Percentiles rank a stretch among this genome's conserved stretches.
Evolutionary conservation across 2,888 invertebrate genomes (phyloP).

Genomic region (Danaus chrysippus): DNA sequence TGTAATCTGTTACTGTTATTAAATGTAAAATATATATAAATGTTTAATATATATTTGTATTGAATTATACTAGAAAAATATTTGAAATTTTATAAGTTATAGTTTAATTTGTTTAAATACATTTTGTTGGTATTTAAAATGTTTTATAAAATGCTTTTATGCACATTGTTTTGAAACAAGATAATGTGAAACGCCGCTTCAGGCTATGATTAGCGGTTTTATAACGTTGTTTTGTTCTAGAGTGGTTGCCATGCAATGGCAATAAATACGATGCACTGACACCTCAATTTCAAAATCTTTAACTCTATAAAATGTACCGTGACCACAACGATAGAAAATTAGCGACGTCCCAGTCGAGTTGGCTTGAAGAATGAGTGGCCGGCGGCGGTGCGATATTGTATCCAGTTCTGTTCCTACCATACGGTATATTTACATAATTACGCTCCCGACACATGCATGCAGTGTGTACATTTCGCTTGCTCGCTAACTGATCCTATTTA

Average conservation of each 20-base stretch:
- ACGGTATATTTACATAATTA: slow-evolving; percentile 3
- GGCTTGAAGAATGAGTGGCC: slow-evolving; percentile 71
- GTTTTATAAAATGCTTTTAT: slow-evolving; percentile 19
- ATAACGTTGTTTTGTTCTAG: slow-evolving; percentile 41
- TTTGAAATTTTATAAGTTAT: background rate
- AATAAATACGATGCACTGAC: slow-evolving; percentile 72
- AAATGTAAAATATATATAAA: too few species aligned
- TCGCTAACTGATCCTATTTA: slow-evolving; percentile 42
- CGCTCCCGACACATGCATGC: background rate
- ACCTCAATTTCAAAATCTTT: slow-evolving; percentile 71
- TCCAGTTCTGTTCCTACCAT: slow-evolving; percentile 44
- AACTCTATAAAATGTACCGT: slow-evolving; percentile 69
- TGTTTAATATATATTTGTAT: too few species aligned
- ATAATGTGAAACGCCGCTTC: slow-evolving; percentile 41
- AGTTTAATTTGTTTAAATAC: background rate
- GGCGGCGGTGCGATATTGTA: slow-evolving; percentile 45
- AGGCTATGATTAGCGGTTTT: slow-evolving; percentile 56
- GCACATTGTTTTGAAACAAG: slow-evolving; percentile 33
- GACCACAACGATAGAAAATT: slow-evolving; percentile 77
- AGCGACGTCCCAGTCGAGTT: slow-evolving; percentile 74
- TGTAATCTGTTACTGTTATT: too few species aligned
- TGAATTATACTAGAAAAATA: too few species aligned
- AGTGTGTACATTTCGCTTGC: slow-evolving; percentile 44
- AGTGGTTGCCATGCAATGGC: slow-evolving; percentile 46
- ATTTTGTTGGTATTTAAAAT: background rate